Base-by-base conservation (phyloP, 2,797 vertebrate genomes). In the Momotus momota region DNA sequence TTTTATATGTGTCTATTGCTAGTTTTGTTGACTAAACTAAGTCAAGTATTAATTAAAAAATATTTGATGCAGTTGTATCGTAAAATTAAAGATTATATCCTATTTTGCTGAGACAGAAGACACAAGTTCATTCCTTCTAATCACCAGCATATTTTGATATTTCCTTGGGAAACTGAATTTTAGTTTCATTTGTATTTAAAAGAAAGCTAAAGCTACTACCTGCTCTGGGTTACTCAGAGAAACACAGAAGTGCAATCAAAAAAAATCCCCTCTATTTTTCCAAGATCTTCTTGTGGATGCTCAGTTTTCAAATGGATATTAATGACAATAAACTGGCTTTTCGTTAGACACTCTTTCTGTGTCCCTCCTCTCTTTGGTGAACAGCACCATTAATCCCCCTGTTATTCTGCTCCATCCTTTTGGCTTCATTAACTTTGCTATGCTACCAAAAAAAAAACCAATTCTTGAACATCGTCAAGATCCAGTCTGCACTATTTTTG, bases 381-480 rank as follows among this genome's bases (percentile, higher is more conserved):
- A 75, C 27, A 61, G 12, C 20, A 60, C 14, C 12, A 48, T 26
- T 55, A 35, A 60, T 29, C 10, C 3, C 25, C 3, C 27, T 71
- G 9, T 61, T 52, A 61, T 7, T 16, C 19, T 29, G 13, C 14
- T 69, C 33, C 46, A 22, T 58, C 51, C 25, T 16, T 57, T 83
- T 41, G 33, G 3, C 49, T 74, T 79, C 6, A 7, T 17, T 78
- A 64, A 51, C 7, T 81, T 67, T 51, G 8, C 31, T 5, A 22
- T 40, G 45, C 11, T 55, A 75, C 21, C 31, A 48, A 55, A 33
- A 92, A 23, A 1, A 0, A 35, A 35, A 35, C 5, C 4, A 48
- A 4, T 40, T 12, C 41, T 58, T 71, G 8, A 41, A 43, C 3
- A 5, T 25, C 1, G 0, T 43, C 1, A 2, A 72, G 27, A 83